phyloP scores from a whole-genome alignment of 2,888 invertebrate genomes.

The Oscheius sp. region DNA sequence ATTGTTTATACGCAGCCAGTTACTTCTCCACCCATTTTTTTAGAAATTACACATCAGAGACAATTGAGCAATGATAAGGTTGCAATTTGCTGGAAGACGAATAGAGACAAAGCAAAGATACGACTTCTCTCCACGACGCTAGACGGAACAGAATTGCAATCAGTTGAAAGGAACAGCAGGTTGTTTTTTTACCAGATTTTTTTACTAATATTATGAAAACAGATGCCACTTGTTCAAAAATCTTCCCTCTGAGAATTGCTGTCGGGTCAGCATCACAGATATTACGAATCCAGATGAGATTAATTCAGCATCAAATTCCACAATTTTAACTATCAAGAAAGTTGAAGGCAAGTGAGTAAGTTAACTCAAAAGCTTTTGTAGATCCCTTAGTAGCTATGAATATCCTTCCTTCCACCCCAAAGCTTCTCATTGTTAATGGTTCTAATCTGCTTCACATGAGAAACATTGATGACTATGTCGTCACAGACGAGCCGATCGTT shows the following conservation, averaged over 20 bases:
- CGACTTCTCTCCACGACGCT: constrained; percentile 34
- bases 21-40: constrained; percentile 32
- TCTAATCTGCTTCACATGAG: constrained; percentile 49
- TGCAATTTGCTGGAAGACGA: constrained; percentile 44
- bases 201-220: neutral
- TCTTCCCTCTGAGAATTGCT: constrained; percentile 57
- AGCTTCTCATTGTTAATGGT: constrained; percentile 59
- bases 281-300: neutral
- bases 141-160: constrained; percentile 42
- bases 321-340: constrained; percentile 5
- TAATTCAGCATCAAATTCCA: neutral
- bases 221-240: constrained; percentile 56
- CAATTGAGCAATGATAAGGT: constrained; percentile 47
- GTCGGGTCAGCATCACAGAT: constrained; percentile 47
- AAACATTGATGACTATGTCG: constrained; percentile 56
- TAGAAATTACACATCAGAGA: constrained; percentile 48
- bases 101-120: constrained; percentile 31
- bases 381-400: constrained; percentile 23
- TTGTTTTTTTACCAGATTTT: neutral
- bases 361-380: neutral
- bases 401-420: constrained; percentile 22
- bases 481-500: constrained; percentile 51
- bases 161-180: constrained; percentile 36
- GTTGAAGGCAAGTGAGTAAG: neutral
- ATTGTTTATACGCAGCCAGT: constrained; percentile 45